phyloP scores from a whole-genome alignment of 64 coral and sea anemone genomes.

The Actinia equina region DNA sequence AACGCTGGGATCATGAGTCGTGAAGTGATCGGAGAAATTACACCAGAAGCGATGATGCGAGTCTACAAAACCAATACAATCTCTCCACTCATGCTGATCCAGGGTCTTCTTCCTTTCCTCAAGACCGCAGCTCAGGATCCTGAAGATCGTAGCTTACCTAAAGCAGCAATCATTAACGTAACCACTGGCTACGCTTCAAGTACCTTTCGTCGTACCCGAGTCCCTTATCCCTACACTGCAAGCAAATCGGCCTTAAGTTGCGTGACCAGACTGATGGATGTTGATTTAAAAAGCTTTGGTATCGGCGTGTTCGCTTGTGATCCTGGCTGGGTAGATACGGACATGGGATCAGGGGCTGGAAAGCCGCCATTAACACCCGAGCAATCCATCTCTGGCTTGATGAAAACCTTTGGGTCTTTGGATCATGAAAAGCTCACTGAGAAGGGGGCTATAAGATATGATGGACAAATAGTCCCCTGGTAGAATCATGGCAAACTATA shows the following conservation, averaged over 20 bases:
- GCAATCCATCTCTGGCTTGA: slow-evolving; percentile 35
- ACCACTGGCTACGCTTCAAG: slow-evolving; percentile 29
- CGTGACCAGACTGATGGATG: slow-evolving; percentile 40
- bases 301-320: slow-evolving; percentile 28
- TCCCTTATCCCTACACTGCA: slow-evolving; percentile 27
- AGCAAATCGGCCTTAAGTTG: slow-evolving; percentile 57
- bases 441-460: not conserved
- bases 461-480: not conserved
- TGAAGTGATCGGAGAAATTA: slow-evolving; percentile 21
- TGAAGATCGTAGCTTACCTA: not conserved
- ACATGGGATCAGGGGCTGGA: slow-evolving; percentile 20
- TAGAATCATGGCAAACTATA: not conserved
- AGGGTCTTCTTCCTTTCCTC: slow-evolving; percentile 45
- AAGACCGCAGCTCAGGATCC: slow-evolving; percentile 13
- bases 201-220: not conserved
- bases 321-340: slow-evolving; percentile 67
- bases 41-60: slow-evolving; percentile 38
- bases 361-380: slow-evolving; percentile 24
- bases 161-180: slow-evolving; percentile 45
- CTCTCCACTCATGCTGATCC: slow-evolving; percentile 43
- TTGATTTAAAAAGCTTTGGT: slow-evolving; percentile 47
- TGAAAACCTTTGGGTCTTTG: slow-evolving; percentile 39
- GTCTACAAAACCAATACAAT: slow-evolving; percentile 52
- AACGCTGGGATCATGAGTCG: slow-evolving; percentile 43
- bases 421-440: not conserved